phyloP scores from a whole-genome alignment of 2,888 invertebrate genomes.

The Meiosimyza platycephala region DNA sequence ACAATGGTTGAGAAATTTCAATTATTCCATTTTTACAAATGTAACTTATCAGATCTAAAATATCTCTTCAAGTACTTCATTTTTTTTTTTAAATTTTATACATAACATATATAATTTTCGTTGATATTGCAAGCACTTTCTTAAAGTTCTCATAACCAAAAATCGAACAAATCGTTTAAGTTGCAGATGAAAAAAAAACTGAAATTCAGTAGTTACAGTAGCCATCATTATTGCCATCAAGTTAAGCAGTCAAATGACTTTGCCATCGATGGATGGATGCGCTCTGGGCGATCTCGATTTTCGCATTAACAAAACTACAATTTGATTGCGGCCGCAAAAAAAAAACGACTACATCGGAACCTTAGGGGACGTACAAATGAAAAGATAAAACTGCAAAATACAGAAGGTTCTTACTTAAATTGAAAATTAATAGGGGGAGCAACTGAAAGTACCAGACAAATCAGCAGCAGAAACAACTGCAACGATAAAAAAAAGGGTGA shows the following conservation, averaged over 20 bases:
- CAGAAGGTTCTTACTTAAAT: conserved; percentile 38
- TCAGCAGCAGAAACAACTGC: not conserved
- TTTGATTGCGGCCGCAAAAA: conserved; percentile 34
- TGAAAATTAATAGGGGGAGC: not conserved
- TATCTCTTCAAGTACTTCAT: too few species aligned
- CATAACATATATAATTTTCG: too few species aligned
- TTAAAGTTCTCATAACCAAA: too few species aligned
- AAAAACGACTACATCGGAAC: not conserved
- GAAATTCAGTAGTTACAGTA: conserved; percentile 13
- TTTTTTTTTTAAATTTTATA: too few species aligned
- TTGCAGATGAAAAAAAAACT: not conserved
- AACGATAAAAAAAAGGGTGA: conserved; percentile 10
- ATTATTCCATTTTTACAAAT: too few species aligned
- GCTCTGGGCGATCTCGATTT: conserved; percentile 48
- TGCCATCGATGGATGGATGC: conserved; percentile 7
- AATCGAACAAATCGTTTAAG: too few species aligned
- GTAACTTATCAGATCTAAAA: too few species aligned
- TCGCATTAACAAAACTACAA: conserved; percentile 46
- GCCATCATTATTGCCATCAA: not conserved
- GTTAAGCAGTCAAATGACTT: not conserved
- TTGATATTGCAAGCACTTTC: too few species aligned
- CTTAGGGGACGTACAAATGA: conserved; percentile 28
- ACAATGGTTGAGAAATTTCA: too few species aligned
- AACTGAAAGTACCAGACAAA: not conserved
- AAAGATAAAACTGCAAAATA: conserved; percentile 44